Conservation (phyloP, 2,888 invertebrate species). For the Sepioteuthis lessoniana region DNA sequence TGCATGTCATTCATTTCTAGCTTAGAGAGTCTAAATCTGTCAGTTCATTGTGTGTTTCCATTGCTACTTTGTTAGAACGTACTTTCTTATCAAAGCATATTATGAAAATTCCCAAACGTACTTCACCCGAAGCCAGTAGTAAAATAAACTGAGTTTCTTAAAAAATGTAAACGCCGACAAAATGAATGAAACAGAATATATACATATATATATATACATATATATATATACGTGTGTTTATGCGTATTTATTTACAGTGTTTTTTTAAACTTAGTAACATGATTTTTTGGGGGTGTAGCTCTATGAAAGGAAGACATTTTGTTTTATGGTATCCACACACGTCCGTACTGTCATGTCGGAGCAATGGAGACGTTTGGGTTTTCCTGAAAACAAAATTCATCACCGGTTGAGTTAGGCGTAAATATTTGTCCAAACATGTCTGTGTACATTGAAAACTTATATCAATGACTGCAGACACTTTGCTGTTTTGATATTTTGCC, state of each 20-base stretch:
- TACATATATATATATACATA: not conserved
- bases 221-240: not conserved
- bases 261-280: not conserved
- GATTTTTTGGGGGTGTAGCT: not conserved
- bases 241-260: slow-evolving; percentile 17
- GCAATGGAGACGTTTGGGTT: not conserved
- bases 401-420: slow-evolving; percentile 18
- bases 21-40: not conserved
- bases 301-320: not conserved
- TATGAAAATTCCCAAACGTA: not conserved
- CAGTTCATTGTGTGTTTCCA: not conserved
- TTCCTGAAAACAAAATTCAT: not conserved
- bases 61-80: not conserved
- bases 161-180: not conserved
- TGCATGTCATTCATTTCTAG: not conserved
- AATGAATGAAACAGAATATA: not conserved
- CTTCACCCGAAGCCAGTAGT: slow-evolving; percentile 33
- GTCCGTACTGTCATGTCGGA: not conserved
- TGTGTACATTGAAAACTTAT: slow-evolving; percentile 33
- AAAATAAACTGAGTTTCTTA: not conserved
- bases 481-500: slow-evolving; percentile 23
- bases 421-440: not conserved
- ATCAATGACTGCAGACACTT: slow-evolving; percentile 33
- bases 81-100: not conserved
- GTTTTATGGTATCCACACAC: slow-evolving; percentile 33